Percentiles rank a stretch among this genome's conserved stretches.
Conservation (phyloP, 2,113 vertebrate genomes). For the Ia io region DNA sequence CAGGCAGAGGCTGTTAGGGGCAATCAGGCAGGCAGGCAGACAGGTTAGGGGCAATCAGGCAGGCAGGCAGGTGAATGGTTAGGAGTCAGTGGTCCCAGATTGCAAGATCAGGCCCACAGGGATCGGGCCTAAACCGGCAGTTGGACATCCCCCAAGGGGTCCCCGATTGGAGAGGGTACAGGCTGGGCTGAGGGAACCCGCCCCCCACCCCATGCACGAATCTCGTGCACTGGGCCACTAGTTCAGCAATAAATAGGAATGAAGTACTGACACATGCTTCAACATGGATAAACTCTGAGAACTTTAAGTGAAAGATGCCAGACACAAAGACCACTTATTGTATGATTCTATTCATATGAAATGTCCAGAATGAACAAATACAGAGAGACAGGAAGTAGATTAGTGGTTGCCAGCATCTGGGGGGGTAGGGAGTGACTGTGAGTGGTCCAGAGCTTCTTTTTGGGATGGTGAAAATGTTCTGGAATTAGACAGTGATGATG, state of each 20-base stretch:
- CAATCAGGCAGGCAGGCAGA: too few species aligned
- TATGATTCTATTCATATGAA: background rate
- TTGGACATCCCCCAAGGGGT: too few species aligned
- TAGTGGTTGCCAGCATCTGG: background rate
- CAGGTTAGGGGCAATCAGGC: too few species aligned
- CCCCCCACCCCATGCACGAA: too few species aligned
- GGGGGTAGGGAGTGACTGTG: background rate
- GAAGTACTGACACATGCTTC: background rate
- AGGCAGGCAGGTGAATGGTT: too few species aligned
- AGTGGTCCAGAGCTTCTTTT: background rate
- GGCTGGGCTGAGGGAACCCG: too few species aligned
- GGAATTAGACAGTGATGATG: background rate
- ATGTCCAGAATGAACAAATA: background rate
- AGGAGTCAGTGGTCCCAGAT: too few species aligned
- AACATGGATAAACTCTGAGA: background rate
- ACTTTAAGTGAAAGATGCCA: background rate
- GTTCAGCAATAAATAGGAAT: background rate
- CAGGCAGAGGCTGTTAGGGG: too few species aligned
- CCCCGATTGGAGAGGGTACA: too few species aligned
- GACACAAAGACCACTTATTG: background rate
- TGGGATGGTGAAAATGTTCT: background rate
- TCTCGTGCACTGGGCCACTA: too few species aligned
- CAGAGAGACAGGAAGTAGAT: background rate
- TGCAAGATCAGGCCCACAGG: too few species aligned
- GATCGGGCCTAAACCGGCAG: too few species aligned